Conservation (phyloP, 2,113 vertebrate genomes). For the Psophia crepitans region DNA sequence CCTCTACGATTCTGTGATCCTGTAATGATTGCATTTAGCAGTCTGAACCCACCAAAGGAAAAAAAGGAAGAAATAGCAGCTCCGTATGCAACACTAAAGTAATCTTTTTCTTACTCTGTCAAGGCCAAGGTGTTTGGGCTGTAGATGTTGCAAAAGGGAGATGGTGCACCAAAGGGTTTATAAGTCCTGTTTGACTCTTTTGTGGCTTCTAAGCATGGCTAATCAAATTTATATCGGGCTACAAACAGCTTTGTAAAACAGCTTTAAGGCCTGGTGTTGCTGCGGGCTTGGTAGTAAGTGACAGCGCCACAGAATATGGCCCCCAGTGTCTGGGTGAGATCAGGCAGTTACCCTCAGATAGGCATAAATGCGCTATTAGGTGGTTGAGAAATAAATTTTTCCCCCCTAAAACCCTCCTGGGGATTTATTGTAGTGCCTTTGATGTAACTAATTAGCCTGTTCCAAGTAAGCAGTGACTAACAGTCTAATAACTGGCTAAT, state of each 20-base stretch:
- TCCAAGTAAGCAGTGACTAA: slow-evolving; percentile 69
- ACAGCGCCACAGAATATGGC: background rate
- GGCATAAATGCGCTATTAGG: slow-evolving; percentile 65
- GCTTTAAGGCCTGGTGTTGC: background rate
- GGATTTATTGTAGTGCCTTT: slow-evolving; percentile 75
- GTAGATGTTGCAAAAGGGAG: background rate
- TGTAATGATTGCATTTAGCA: slow-evolving; percentile 1
- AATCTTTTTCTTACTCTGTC: background rate
- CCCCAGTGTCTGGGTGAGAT: slow-evolving; percentile 34
- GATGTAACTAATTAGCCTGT: slow-evolving; percentile 78
- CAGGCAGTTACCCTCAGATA: slow-evolving; percentile 54
- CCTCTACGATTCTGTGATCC: too few species aligned
- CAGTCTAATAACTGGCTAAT: slow-evolving; percentile 67
- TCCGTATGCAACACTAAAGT: background rate
- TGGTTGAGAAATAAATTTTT: slow-evolving; percentile 33
- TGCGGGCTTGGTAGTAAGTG: slow-evolving; percentile 10
- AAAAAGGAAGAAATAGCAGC: background rate
- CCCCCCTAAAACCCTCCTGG: slow-evolving; percentile 11
- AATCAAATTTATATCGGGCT: slow-evolving; percentile 12
- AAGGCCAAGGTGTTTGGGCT: background rate
- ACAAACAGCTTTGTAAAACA: background rate
- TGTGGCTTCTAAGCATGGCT: background rate
- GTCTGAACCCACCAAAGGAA: background rate
- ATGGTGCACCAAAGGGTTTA: background rate
- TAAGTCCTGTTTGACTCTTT: background rate